Conservation (phyloP, 2,113 vertebrate species). For the Dendropsophus ebraccatus region DNA sequence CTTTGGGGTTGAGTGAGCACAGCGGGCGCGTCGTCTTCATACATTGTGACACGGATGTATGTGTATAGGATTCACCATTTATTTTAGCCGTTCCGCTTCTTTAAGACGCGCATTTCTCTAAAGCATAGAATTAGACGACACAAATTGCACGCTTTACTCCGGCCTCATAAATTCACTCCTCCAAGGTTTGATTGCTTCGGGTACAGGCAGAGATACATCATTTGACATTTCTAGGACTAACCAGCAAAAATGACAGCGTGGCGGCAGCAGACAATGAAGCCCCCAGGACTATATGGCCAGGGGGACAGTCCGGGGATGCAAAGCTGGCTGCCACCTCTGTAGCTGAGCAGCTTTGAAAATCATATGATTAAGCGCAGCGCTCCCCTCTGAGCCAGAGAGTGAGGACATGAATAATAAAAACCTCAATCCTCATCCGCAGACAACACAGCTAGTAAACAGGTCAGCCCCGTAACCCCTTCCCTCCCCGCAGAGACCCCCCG, state of each 20-base stretch:
- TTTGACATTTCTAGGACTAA: conserved; percentile 37
- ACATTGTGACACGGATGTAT: not conserved
- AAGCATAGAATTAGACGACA: not conserved
- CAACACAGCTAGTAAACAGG: conserved; percentile 43
- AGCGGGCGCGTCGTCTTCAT: not conserved
- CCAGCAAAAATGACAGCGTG: conserved; percentile 12
- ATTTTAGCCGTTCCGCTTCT: not conserved
- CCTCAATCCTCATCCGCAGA: conserved; percentile 25
- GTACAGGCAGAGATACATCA: conserved; percentile 11
- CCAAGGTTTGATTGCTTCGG: not conserved
- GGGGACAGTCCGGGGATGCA: conserved; percentile 33
- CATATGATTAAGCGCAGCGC: conserved; percentile 50
- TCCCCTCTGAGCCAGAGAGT: conserved; percentile 20
- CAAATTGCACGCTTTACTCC: conserved; percentile 16
- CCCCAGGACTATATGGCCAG: conserved; percentile 7
- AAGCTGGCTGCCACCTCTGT: conserved; percentile 34
- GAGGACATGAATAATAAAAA: conserved; percentile 52
- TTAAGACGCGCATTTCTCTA: not conserved
- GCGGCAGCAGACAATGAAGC: conserved; percentile 19
- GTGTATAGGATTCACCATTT: not conserved
- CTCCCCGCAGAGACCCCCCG: conserved; percentile 4
- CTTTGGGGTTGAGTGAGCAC: not conserved
- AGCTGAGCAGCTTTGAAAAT: conserved; percentile 43
- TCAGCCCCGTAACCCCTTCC: conserved; percentile 15
- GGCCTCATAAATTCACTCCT: conserved; percentile 24